phyloP scores from a whole-genome alignment of 2,797 vertebrate species.

The Morus bassanus region DNA sequence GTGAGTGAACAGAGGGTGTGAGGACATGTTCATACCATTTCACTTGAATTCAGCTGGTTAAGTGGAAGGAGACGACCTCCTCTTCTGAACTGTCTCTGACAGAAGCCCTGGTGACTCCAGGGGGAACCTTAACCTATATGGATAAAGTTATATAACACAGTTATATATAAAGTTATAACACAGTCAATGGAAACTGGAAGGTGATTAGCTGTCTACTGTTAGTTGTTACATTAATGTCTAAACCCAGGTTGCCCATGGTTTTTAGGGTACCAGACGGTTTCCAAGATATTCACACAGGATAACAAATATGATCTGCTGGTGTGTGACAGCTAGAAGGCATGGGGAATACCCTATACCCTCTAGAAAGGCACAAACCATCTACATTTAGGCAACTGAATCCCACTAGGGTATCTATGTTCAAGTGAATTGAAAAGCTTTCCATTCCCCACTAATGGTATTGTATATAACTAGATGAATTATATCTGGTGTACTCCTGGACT shows the following conservation, averaged over 20 bases:
- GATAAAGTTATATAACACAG: neutral
- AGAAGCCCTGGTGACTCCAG: neutral
- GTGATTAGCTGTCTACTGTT: neutral
- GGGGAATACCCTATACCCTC: neutral
- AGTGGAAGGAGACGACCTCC: neutral
- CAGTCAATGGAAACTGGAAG: neutral
- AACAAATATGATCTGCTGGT: neutral
- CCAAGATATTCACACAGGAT: neutral
- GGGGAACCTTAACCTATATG: neutral
- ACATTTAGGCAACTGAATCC: neutral
- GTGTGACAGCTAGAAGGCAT: neutral
- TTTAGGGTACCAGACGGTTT: neutral
- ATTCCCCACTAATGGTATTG: neutral
- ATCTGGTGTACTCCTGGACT: neutral
- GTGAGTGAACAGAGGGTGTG: fast-evolving
- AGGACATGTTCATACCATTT: neutral
- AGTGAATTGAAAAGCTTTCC: neutral
- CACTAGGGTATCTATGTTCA: neutral
- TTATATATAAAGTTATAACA: neutral
- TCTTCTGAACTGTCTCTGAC: neutral
- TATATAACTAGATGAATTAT: neutral
- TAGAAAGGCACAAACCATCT: neutral
- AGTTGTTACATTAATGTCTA: neutral
- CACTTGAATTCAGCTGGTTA: neutral
- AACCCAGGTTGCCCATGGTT: neutral